A percentile compares a stretch with the other conserved stretches of the same genome.
These are phyloP conservation scores for Lepidocyrtoides sp. DNA, from an alignment of 2,888 invertebrate species.

Conservation along the genomic window DNA sequence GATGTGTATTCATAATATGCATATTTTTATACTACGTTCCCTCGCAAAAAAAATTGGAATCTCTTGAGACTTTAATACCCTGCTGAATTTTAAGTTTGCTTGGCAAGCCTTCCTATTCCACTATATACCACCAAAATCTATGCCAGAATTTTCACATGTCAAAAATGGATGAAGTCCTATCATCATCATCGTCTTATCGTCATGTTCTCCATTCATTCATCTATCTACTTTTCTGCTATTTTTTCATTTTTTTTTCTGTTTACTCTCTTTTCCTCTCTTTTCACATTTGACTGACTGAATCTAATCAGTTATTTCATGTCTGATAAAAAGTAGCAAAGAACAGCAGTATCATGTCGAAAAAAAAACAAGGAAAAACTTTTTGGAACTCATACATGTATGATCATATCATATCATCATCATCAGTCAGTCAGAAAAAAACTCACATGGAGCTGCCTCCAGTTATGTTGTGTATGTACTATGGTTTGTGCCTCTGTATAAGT, in stretches of 20 bases:
- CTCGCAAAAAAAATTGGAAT: slow-evolving; percentile 58
- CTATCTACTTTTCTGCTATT: not conserved
- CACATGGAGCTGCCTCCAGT: slow-evolving; percentile 20
- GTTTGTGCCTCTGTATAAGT: not conserved
- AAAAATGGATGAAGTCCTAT: slow-evolving; percentile 15
- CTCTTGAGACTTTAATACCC: slow-evolving; percentile 64
- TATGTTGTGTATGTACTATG: slow-evolving; percentile 9
- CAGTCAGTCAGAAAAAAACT: slow-evolving; percentile 31
- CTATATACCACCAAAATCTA: not conserved
- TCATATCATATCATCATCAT: slow-evolving; percentile 59
- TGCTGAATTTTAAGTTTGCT: slow-evolving; percentile 70
- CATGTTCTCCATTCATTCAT: slow-evolving; percentile 46
- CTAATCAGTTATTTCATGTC: slow-evolving; percentile 70
- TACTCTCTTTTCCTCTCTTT: slow-evolving; percentile 31
- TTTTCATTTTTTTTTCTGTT: slow-evolving; percentile 49
- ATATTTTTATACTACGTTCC: slow-evolving; percentile 51
- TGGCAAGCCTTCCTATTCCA: slow-evolving; percentile 54
- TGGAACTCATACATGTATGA: slow-evolving; percentile 57
- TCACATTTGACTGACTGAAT: slow-evolving; percentile 59
- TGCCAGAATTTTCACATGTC: slow-evolving; percentile 26
- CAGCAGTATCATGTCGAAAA: slow-evolving; percentile 55
- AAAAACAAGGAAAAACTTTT: slow-evolving; percentile 69
- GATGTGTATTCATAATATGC: slow-evolving; percentile 4
- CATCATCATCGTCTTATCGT: slow-evolving; percentile 33
- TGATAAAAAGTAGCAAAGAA: slow-evolving; percentile 67